These are phyloP conservation scores for Eulemur rufifrons DNA, from an alignment of 2,113 vertebrate genomes.

Conservation along the genomic window DNA sequence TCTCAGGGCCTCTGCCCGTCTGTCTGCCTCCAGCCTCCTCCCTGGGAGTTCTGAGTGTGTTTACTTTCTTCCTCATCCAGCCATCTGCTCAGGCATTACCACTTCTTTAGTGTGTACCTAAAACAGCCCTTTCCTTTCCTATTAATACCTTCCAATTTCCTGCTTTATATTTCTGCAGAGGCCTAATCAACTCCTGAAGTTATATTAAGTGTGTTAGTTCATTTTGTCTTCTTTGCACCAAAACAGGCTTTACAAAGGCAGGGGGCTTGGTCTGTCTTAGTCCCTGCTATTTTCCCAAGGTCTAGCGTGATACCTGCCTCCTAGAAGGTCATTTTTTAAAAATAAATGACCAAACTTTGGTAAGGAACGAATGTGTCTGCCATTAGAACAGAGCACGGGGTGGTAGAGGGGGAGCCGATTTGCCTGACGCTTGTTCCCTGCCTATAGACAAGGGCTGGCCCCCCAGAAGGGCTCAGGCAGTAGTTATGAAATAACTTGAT, in stretches of 20 bases:
- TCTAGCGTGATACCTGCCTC: not conserved
- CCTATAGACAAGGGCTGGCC: not conserved
- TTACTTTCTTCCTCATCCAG: not conserved
- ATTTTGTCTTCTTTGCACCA: not conserved
- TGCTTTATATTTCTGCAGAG: not conserved
- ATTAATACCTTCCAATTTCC: not conserved
- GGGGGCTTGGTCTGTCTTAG: no score
- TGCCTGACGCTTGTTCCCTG: not conserved
- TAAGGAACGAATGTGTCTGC: not conserved
- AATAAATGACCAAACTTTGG: not conserved
- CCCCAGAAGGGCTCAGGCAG: not conserved
- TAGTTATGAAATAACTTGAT: not conserved
- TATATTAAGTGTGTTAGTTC: not conserved
- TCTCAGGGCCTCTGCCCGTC: not conserved
- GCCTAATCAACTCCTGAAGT: fast-evolving
- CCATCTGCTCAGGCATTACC: not conserved
- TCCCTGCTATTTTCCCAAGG: fast-evolving
- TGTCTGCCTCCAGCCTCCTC: not conserved
- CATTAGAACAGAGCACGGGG: not conserved
- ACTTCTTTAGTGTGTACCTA: fast-evolving
- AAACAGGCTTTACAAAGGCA: no score
- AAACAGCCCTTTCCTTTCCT: not conserved
- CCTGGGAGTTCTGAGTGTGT: not conserved
- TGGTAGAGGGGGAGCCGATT: not conserved
- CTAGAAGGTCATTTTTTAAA: not conserved